Conservation (phyloP, 2,888 invertebrate species). For the Hipparchia sbordonii region DNA sequence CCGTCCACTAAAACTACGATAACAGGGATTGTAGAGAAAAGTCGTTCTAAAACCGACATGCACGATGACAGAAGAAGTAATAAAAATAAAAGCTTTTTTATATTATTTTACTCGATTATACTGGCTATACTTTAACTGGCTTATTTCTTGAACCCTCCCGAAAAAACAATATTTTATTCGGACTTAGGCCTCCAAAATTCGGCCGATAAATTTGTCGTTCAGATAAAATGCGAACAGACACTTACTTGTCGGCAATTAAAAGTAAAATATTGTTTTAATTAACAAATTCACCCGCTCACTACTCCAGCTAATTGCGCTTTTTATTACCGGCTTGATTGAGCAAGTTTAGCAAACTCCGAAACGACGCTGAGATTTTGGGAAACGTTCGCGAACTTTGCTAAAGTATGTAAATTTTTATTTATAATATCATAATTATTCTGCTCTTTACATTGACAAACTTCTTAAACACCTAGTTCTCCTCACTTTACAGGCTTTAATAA, state of each 20-base stretch:
- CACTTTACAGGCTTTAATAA: too few relatives aligned
- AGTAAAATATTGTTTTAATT: constrained; percentile 49
- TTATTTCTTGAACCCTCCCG: neutral
- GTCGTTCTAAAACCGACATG: too few relatives aligned
- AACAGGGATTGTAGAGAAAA: too few relatives aligned
- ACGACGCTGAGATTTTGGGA: constrained; percentile 6
- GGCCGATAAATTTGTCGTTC: constrained; percentile 17
- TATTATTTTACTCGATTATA: too few relatives aligned
- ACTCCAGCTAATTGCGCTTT: constrained; percentile 44
- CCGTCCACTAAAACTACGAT: too few relatives aligned
- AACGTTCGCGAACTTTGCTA: constrained; percentile 7
- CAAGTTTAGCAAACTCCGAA: constrained; percentile 15
- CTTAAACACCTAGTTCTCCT: neutral
- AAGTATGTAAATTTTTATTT: constrained; percentile 1
- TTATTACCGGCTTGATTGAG: constrained; percentile 42
- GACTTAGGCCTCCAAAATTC: constrained; percentile 6
- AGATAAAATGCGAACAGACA: constrained; percentile 32
- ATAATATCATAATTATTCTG: neutral
- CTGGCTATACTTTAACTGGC: neutral
- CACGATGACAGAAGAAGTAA: too few relatives aligned
- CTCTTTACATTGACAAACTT: neutral
- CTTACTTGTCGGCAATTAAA: constrained; percentile 46
- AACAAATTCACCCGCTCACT: constrained; percentile 44
- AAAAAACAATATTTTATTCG: constrained; percentile 4
- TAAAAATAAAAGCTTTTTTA: too few relatives aligned